These are phyloP conservation scores for Pararge aegeria DNA, from an alignment of 1,140 invertebrate species.

Conservation along the genomic window DNA sequence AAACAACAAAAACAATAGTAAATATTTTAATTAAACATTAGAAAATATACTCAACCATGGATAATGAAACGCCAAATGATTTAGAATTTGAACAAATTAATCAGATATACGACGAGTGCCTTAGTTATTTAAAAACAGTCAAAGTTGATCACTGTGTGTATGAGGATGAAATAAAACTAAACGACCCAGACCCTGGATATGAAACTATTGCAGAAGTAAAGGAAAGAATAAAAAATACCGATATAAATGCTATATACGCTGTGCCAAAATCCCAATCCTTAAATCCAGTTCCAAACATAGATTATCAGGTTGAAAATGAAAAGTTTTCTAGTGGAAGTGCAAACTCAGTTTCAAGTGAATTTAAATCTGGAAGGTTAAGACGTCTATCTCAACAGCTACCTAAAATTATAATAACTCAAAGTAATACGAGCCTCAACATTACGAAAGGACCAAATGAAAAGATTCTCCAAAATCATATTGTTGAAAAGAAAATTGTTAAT, in stretches of 20 bases:
- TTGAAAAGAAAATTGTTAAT: constrained; percentile 17
- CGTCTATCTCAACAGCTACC: constrained; percentile 61
- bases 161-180: constrained; percentile 10
- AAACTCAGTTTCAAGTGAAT: constrained; percentile 34
- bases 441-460: constrained; percentile 29
- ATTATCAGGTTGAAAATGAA: constrained; percentile 26
- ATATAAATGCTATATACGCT: constrained; percentile 10
- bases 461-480: constrained; percentile 11
- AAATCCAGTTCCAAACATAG: constrained; percentile 14
- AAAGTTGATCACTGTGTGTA: constrained; percentile 17
- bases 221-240: constrained; percentile 17
- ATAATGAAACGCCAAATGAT: constrained; percentile 21
- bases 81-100: constrained; percentile 53
- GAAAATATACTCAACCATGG: background rate
- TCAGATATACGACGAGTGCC: constrained; percentile 65
- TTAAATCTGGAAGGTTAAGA: constrained; percentile 55
- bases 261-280: constrained; percentile 7
- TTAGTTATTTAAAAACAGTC: constrained; percentile 53
- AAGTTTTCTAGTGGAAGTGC: constrained; percentile 20
- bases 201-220: constrained; percentile 44
- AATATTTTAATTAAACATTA: too few species aligned
- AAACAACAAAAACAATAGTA: background rate
- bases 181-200: constrained; percentile 35
- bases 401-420: constrained; percentile 69
- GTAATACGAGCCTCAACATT: constrained; percentile 51